Evolutionary conservation across 2,113 vertebrate species (phyloP).

Genomic region (Raja brachyura): DNA sequence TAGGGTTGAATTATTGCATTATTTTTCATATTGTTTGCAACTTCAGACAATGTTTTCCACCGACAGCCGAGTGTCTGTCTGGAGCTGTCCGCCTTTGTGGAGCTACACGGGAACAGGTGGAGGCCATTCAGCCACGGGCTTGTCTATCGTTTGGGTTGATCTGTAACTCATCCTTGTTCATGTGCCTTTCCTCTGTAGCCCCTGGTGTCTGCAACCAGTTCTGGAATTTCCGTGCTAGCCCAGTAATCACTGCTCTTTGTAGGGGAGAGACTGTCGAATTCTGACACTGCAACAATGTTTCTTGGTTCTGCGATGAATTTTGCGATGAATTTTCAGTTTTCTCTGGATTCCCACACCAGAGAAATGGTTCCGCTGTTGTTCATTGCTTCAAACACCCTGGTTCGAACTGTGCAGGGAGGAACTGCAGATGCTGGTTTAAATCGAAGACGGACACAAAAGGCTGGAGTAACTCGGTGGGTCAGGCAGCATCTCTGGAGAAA

Average conservation of each 20-base stretch:
- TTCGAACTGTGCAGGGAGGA: background rate
- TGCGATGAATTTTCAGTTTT: background rate
- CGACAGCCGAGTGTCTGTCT: background rate
- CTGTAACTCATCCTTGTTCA: background rate
- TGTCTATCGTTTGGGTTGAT: background rate
- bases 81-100: background rate
- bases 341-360: background rate
- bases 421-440: too few species aligned
- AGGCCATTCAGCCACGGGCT: background rate
- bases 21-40: constrained; percentile 16
- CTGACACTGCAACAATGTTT: background rate
- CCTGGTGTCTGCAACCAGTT: background rate
- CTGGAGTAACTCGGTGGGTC: too few species aligned
- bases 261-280: background rate
- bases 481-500: too few species aligned
- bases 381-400: background rate
- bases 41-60: constrained; percentile 26
- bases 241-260: background rate
- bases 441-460: too few species aligned
- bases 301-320: background rate
- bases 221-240: background rate
- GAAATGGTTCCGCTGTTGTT: background rate
- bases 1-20: constrained; percentile 24
- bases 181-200: background rate
- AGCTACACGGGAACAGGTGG: background rate